phyloP scores from a whole-genome alignment of 2,888 invertebrate genomes.

The Dynastes tityus region DNA sequence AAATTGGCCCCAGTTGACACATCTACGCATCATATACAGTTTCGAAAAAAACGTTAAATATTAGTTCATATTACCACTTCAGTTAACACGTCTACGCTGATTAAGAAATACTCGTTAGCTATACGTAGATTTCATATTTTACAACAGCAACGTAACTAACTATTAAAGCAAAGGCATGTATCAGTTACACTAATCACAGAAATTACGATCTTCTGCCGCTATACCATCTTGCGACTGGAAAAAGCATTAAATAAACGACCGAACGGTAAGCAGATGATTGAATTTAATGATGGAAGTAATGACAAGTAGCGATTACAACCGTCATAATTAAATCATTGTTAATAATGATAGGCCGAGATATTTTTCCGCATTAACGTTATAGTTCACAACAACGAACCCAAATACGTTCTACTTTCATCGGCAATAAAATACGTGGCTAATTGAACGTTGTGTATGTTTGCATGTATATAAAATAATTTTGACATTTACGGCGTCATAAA shows the following conservation, averaged over 20 bases:
- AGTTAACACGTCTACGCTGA: too few relatives aligned
- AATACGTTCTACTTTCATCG: background rate
- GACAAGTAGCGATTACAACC: conserved; percentile 15
- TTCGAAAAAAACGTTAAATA: too few relatives aligned
- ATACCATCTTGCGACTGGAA: conserved; percentile 10
- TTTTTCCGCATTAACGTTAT: conserved; percentile 1
- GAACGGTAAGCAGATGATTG: conserved; percentile 18
- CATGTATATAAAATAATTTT: background rate
- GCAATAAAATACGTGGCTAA: background rate
- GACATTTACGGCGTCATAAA: background rate
- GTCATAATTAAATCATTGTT: conserved; percentile 29
- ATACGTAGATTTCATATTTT: background rate
- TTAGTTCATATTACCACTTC: too few relatives aligned
- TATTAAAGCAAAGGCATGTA: background rate
- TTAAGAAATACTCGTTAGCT: background rate
- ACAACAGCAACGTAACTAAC: background rate
- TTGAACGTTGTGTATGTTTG: background rate
- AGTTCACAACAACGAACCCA: background rate
- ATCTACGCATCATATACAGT: too few relatives aligned
- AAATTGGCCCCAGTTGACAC: too few relatives aligned
- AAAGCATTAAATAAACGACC: conserved; percentile 15
- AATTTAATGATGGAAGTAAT: conserved; percentile 24
- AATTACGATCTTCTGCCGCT: conserved; percentile 20
- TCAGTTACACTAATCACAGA: conserved; percentile 1
- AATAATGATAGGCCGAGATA: conserved; percentile 3